Conservation (phyloP, 2,888 invertebrate genomes). For the Taenaris catops region DNA sequence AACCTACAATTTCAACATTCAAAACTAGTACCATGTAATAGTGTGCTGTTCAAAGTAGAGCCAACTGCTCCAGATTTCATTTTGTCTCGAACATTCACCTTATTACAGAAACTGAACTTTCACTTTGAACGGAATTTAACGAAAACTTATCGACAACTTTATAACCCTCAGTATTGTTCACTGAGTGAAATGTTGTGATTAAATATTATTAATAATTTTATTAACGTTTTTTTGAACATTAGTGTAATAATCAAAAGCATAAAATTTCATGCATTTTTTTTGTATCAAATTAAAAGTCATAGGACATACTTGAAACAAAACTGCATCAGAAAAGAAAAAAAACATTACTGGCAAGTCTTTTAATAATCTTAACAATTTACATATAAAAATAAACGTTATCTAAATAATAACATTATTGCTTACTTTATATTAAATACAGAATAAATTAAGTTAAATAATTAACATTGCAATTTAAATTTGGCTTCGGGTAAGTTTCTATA, state of each 20-base stretch:
- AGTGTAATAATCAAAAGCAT: no score
- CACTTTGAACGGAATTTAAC: constrained; percentile 47
- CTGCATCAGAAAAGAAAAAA: constrained; percentile 1
- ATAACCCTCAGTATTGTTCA: no score
- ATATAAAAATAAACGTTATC: constrained; percentile 9
- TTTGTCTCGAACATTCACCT: constrained; percentile 48
- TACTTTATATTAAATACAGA: constrained; percentile 30
- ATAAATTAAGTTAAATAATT: constrained; percentile 30
- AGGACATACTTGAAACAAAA: no score
- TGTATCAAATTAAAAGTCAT: no score
- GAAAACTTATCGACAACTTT: constrained; percentile 20
- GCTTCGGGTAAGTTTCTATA: constrained; percentile 39
- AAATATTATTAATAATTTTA: no score
- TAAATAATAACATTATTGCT: constrained; percentile 18
- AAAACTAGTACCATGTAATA: constrained; percentile 20
- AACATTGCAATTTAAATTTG: constrained; percentile 57
- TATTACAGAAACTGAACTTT: constrained; percentile 44
- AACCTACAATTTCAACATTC: constrained; percentile 18
- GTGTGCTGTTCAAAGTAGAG: constrained; percentile 17
- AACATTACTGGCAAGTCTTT: constrained; percentile 18
- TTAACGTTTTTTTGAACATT: no score
- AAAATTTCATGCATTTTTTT: no score
- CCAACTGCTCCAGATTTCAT: constrained; percentile 33
- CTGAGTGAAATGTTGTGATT: no score
- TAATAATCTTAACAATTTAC: no score